These are phyloP conservation scores for Condylostylus longicornis DNA, from an alignment of 1,140 invertebrate genomes.

Conservation along the genomic window DNA sequence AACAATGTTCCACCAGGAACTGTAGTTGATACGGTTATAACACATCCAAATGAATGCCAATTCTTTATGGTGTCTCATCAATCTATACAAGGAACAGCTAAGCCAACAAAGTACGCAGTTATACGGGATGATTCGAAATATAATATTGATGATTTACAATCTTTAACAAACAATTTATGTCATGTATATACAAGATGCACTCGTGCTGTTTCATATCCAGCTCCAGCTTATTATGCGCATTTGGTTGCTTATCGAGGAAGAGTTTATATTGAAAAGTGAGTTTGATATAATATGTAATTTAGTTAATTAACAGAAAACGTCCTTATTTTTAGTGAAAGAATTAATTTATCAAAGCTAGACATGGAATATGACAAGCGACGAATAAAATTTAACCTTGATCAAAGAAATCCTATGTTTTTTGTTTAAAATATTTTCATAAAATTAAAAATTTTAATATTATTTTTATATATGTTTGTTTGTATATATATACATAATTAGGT, in stretches of 20 bases:
- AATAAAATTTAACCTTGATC: too few species aligned
- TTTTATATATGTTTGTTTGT: too few species aligned
- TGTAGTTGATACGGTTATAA: constrained; percentile 66
- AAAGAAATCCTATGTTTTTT: too few species aligned
- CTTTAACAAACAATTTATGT: constrained; percentile 72
- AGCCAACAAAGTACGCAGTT: constrained; percentile 76
- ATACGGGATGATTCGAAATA: constrained; percentile 67
- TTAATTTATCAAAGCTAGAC: background rate
- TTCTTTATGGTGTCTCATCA: constrained; percentile 69
- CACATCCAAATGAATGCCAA: constrained; percentile 65
- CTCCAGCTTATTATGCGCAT: constrained; percentile 89
- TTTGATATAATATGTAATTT: background rate
- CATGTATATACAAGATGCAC: constrained; percentile 79
- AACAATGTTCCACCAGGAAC: constrained; percentile 62
- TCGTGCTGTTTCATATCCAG: constrained; percentile 77
- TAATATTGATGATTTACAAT: constrained; percentile 60
- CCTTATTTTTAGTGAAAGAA: background rate
- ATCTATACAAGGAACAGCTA: constrained; percentile 64
- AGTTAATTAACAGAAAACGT: background rate
- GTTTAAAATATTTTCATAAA: too few species aligned
- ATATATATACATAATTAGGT: too few species aligned
- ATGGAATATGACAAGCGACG: too few species aligned
- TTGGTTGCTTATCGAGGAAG: constrained; percentile 68
- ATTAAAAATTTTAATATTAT: too few species aligned
- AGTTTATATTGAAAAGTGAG: constrained; percentile 38